Evolutionary conservation across 2,797 vertebrate genomes (phyloP).

Genomic region (Crenichthys baileyi): DNA sequence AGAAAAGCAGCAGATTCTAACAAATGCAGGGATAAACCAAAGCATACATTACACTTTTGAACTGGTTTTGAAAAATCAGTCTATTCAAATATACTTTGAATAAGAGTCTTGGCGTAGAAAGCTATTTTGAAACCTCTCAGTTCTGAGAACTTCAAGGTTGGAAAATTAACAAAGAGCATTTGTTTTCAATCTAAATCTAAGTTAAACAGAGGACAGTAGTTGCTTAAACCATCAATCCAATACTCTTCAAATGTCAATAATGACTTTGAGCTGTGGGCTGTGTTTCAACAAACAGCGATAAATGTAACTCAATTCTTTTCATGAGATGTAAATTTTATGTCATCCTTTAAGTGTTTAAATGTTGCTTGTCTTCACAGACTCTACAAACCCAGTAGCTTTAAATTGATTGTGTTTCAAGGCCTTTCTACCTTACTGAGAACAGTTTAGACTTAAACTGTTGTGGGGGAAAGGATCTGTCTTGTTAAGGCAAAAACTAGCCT

Average conservation of each 20-base stretch:
- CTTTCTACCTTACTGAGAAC: constrained; percentile 15
- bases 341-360: background rate
- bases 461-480: constrained; percentile 19
- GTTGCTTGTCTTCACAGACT: constrained; percentile 11
- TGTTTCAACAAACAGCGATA: background rate
- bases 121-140: background rate
- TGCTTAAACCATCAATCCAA: constrained; percentile 11
- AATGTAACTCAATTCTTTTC: background rate
- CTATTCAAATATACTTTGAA: background rate
- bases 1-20: background rate
- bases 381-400: constrained; percentile 7
- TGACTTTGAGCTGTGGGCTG: background rate
- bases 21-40: background rate
- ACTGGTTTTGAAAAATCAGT: background rate
- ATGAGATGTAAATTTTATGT: constrained; percentile 1
- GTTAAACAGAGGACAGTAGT: background rate
- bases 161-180: background rate
- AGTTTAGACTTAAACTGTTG: constrained; percentile 40
- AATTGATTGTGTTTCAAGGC: constrained; percentile 25
- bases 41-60: background rate
- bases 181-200: background rate
- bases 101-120: background rate
- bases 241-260: constrained; percentile 1
- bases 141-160: constrained; percentile 1
- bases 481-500: constrained; percentile 1